These are phyloP conservation scores for Conops quadrifasciatus DNA, from an alignment of 2,888 invertebrate species.

Conservation along the genomic window DNA sequence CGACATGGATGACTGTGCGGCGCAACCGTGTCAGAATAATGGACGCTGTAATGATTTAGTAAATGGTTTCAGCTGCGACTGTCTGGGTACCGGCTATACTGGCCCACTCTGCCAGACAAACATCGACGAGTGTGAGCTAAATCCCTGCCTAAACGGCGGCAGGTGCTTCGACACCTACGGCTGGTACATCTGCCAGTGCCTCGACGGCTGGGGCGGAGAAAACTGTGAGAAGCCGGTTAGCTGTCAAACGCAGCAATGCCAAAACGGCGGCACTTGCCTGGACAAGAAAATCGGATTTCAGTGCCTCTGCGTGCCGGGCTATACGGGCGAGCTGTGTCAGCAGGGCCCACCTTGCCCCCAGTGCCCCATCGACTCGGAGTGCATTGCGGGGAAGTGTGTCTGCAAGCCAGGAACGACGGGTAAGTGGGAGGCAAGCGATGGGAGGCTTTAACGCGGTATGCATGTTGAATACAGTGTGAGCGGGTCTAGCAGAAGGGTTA, in stretches of 20 bases:
- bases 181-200: conserved; percentile 79
- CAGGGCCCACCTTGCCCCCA: conserved; percentile 59
- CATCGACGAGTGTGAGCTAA: conserved; percentile 80
- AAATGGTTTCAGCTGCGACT: conserved; percentile 81
- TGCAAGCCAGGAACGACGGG: conserved; percentile 65
- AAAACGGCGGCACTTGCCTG: conserved; percentile 78
- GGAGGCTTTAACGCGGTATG: not conserved
- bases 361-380: conserved; percentile 76
- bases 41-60: conserved; percentile 78
- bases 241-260: conserved; percentile 77
- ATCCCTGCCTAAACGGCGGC: conserved; percentile 78
- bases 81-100: conserved; percentile 77
- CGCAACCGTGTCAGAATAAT: conserved; percentile 75
- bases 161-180: conserved; percentile 86
- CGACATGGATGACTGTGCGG: conserved; percentile 79
- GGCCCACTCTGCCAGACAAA: conserved; percentile 79
- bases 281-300: conserved; percentile 70
- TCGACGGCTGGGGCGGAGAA: conserved; percentile 79
- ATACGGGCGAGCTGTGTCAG: conserved; percentile 62
- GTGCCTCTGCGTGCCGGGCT: conserved; percentile 77
- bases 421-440: conserved; percentile 48
- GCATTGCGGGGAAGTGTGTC: conserved; percentile 68
- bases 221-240: conserved; percentile 74
- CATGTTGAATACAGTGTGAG: not conserved
- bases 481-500: conserved; percentile 4